Evolutionary conservation across 2,888 invertebrate genomes (phyloP), one percentile per base, ranked within the genome.

Genomic region (Acheta domesticus): DNA sequence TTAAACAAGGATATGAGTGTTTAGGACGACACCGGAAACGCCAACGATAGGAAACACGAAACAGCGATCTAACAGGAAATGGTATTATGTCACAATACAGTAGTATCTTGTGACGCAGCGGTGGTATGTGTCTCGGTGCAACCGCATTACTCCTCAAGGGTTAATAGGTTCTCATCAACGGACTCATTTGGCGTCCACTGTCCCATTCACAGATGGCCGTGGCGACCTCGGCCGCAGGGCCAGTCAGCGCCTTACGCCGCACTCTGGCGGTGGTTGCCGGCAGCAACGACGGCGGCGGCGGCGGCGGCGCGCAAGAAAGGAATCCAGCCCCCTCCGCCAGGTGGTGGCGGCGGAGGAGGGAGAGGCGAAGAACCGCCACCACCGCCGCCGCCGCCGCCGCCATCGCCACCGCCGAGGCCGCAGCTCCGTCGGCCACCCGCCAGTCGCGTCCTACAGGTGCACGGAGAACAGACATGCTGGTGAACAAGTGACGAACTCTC

Each of bases 401-500:
- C 62, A 5, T 16, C 62, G 14, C 62, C 62, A 1, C 62, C 16
- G 14, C n/a, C 16, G n/a, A n/a, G 62, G 62, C n/a, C 62, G 14
- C 62, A 36, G 36, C 36, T 36, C n/a, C 62, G 62, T 19, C 62
- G 62, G 4, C n/a, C 62, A n/a, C 62, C 62, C 62, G 62, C 62
- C n/a, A 62, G 62, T 62, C 62, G 62, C 62, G 14, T 62, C 62
- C 62, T n/a, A 62, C 62, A 62, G 62, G 62, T 62, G 62, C 62
- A 62, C 14, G 62, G 16, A 19, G 62, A 62, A 62, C 62, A 62
- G 62, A 62, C 62, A 62, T 62, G 62, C 62, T n/a, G n/a, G 62
- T 62, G 62, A 62, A 62, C 62, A 62, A 62, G 62, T 62, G 62
- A 62, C 62, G 62, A 62, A 62, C 62, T 62, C n/a, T 62, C n/a